Conservation (phyloP, 2,888 invertebrate genomes). For the Hirudinaria manillensis region DNA sequence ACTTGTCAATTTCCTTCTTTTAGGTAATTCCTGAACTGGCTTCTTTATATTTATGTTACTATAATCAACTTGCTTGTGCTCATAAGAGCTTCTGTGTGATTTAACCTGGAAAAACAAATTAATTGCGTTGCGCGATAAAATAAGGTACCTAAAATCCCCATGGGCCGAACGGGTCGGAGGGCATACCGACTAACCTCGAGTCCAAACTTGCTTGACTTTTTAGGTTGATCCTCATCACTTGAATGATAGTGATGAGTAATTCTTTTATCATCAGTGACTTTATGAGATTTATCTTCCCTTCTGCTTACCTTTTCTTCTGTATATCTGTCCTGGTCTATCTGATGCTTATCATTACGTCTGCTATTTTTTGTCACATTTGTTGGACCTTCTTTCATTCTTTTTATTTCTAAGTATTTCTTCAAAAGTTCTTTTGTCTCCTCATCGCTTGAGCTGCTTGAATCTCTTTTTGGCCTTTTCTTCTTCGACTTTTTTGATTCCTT, state of each 20-base stretch:
- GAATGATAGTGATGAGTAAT: background rate
- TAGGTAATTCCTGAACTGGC: background rate
- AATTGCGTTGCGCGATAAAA: too few species aligned
- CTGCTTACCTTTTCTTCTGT: conserved; percentile 16
- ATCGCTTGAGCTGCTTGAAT: conserved; percentile 38
- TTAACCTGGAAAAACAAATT: too few species aligned
- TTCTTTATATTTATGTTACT: too few species aligned
- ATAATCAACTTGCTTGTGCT: too few species aligned
- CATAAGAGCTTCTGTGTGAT: too few species aligned
- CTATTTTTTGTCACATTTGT: conserved; percentile 15
- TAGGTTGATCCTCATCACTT: conserved; percentile 4
- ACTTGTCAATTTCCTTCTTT: conserved; percentile 45
- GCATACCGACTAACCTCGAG: background rate
- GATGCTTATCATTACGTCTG: conserved; percentile 10
- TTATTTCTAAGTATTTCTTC: conserved; percentile 44
- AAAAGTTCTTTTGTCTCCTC: conserved; percentile 45
- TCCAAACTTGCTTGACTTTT: background rate
- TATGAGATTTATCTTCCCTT: background rate
- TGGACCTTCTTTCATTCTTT: conserved; percentile 7
- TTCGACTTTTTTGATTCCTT: conserved; percentile 57
- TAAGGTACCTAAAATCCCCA: too few species aligned
- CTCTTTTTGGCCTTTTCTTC: conserved; percentile 36
- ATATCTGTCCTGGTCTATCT: conserved; percentile 13
- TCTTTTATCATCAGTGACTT: background rate
- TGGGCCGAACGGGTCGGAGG: too few species aligned